Evolutionary conservation across 35 echinoderm and acorn worm species (phyloP), one percentile per base, ranked within the genome.

Genomic region (Ophioderma brevispina): DNA sequence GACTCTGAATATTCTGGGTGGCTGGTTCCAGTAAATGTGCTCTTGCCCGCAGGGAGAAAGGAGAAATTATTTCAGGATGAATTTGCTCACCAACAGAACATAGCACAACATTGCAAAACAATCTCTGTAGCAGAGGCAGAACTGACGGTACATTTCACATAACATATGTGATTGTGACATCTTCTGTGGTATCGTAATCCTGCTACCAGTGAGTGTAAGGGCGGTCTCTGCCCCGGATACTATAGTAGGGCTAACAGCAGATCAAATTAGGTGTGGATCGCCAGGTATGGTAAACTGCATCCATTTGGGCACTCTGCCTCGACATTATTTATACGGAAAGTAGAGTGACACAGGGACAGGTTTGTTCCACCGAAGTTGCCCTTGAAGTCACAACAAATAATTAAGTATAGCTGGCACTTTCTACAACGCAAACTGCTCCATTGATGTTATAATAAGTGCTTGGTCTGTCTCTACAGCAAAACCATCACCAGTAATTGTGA

Each of bases 21-120:
- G 4, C 80, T 92, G 75, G 23, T 50, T 32, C 81, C 34, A 11
- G 36, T 75, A 21, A 95, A 87, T 8, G 35, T 25, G 13, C 90
- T 93, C 32, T 87, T 14, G 36, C 96, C 96, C 1, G 75, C 46
- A 40, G 87, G 90, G 18, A 83, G 87, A 36, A 92, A 77, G 17
- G 92, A 80, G 28, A 92, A 76, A 0, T 78, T 31, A 50, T 92
- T 70, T 0, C 33, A 46, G 13, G n/a, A n/a, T n/a, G n/a, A n/a
- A n/a, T n/a, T n/a, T 86, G 84, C 34, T 79, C 85, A 36, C 96
- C 96, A 14, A 95, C 93, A 14, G 93, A 87, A 95, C 93, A 49
- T 86, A 90, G 32, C 84, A n/a, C 84, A 31, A 98, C 80, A 59
- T 90, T 82, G 64, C 96, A n/a, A 98, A 0, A 46, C 40, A 14